phyloP scores from a whole-genome alignment of 2,797 vertebrate genomes.

The Loris lydekkerianus region DNA sequence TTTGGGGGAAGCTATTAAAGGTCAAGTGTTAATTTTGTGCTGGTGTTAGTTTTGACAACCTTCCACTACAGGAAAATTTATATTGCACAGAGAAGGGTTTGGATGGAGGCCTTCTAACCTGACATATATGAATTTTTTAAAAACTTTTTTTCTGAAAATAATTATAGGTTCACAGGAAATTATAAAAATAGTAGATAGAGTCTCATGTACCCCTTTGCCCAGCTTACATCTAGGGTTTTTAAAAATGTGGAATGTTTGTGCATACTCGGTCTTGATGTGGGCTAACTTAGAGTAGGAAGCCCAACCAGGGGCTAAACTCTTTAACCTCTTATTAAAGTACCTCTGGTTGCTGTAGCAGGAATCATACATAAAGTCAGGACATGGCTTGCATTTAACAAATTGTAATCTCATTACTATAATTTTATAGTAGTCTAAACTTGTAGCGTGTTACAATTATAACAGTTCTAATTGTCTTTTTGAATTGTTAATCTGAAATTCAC shows the following conservation, averaged over 20 bases:
- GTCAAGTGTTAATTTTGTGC: neutral
- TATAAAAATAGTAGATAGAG: neutral
- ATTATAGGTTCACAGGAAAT: neutral
- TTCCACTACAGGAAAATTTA: neutral
- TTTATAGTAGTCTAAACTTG: neutral
- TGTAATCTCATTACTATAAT: neutral
- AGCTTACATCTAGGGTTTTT: neutral
- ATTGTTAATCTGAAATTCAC: slow-evolving; percentile 29
- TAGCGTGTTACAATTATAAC: neutral
- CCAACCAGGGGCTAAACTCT: neutral
- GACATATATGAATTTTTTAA: neutral
- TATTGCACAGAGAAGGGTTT: neutral
- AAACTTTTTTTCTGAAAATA: neutral
- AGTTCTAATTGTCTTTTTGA: slow-evolving; percentile 13
- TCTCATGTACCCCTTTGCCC: neutral
- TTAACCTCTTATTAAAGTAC: neutral
- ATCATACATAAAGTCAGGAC: neutral
- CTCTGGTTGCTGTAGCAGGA: neutral
- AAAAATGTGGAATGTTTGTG: neutral
- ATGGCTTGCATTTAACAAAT: neutral
- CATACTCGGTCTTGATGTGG: neutral
- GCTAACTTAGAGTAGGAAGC: neutral
- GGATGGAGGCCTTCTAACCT: neutral
- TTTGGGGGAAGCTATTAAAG: neutral
- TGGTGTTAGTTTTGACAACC: neutral